phyloP scores from a whole-genome alignment of 2,113 vertebrate genomes.

The Sprattus sprattus region DNA sequence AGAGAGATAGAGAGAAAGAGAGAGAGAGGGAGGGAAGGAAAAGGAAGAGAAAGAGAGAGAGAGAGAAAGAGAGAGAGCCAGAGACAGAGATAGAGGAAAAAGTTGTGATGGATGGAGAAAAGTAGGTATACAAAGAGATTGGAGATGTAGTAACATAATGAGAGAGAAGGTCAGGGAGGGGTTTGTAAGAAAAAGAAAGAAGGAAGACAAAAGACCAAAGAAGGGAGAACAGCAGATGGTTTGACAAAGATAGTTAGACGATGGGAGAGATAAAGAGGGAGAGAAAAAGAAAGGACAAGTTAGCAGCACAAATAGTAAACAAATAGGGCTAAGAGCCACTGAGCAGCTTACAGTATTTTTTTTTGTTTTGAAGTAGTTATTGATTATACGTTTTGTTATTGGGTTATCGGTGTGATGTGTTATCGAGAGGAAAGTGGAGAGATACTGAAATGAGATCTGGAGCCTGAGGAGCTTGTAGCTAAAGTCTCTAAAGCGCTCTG shows the following conservation, averaged over 20 bases:
- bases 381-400: neutral
- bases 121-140: neutral
- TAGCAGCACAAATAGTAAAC: neutral
- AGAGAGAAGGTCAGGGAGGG: neutral
- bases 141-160: neutral
- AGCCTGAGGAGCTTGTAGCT: neutral
- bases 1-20: neutral
- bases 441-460: slow-evolving; percentile 24
- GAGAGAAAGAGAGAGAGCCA: neutral
- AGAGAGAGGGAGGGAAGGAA: neutral
- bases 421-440: neutral
- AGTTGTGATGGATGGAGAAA: neutral
- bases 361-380: neutral
- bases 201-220: neutral
- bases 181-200: too few species aligned
- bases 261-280: neutral
- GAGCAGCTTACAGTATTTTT: neutral
- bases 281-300: neutral
- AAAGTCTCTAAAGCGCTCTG: too few species aligned
- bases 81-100: neutral
- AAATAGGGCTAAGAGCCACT: neutral
- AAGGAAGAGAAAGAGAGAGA: neutral
- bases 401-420: neutral
- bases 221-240: neutral
- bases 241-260: too few species aligned